Evolutionary conservation across 2,888 invertebrate species (phyloP), one percentile per base, ranked within the genome.

Genomic region (Aleiodes alternator): DNA sequence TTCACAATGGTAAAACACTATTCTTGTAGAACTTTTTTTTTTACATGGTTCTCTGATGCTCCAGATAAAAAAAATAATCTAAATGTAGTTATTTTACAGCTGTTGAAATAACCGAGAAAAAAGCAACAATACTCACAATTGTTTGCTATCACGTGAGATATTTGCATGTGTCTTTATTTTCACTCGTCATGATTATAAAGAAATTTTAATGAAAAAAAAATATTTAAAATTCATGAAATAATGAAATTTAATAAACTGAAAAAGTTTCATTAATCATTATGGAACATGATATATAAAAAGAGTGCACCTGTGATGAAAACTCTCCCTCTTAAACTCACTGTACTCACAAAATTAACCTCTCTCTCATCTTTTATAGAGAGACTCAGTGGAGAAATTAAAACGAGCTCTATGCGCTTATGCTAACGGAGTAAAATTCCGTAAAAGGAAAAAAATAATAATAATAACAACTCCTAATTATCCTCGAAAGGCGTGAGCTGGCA

Each of bases 131-230:
- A 53, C 59, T 53, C 64, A 23, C 69, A 43, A 74, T 69, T 75
- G 69, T 70, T 75, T 50, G 55, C 23, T 64, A 61, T 70, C 75
- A 75, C 75, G 75, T 71, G 69, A 74, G 34, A 48, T 55, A 75
- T 75, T 75, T 56, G 75, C 75, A 75, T 75, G 70, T 70, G 64
- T 48, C 43, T 64, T 70, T 75, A 70, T 70, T 74, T 51, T 14
- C 43, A 34, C 57, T 69, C 61, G 61, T 64, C 55, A 59, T 56
- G 61, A 66, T 75, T 43, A 23, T 48, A 8, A 61, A 61, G 43
- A 64, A 43, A 16, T 48, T 48, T 48, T n/a, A n/a, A 61, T 61
- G 7, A 43, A 61, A 43, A 38, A 38, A 38, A 38, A 57, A 23
- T n/a, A 23, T 23, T 23, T 6, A 34, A 34, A 34, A 34, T 34